Base-by-base conservation (phyloP, 30 jellyfish, hydroid and myxozoan genomes). In the Aurelia aurita region DNA sequence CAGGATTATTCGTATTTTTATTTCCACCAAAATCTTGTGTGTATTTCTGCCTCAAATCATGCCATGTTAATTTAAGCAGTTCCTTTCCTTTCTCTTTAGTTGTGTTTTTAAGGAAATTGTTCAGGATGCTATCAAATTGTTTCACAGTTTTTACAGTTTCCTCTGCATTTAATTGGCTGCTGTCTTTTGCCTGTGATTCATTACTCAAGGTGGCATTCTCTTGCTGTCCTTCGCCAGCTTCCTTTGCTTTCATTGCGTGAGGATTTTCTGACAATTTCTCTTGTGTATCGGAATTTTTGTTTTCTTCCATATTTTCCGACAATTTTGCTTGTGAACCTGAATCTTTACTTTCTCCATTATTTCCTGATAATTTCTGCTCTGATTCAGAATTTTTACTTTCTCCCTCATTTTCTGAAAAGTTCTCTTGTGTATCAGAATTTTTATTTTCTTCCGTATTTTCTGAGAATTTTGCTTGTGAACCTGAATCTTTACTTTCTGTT, bases 11-110 rank as follows among this genome's bases (percentile, higher is more conserved):
- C 64, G 9, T 15, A 18, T 51, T 23, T 58, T 18, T 22, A 18
- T 32, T 58, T n/a, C 32, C 77, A 2, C 10, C 35, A 51, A 11
- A 18, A 14, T 79, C 70, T 35, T 46, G 20, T 0, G 79, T 49
- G 44, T 81, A 27, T 20, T 57, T 68, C 28, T 69, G 47, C 53
- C 85, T 81, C 20, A 81, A 81, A 81, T 81, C 91, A 81, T 81
- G 91, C 91, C 91, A 81, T 20, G 91, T 81, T 35, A 81, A 45
- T 44, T 81, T 81, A 0, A 81, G 82, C 25, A 81, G 44, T 34
- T 81, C 78, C 29, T 81, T 61, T 8, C 76, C 45, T 51, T 67
- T 58, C 85, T 55, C 91, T 13, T 66, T 74, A 3, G 73, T 32
- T 7, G 77, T 23, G 43, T 55, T 69, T 16, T 67, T 81, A 12